Conservation (phyloP, 2,113 vertebrate species). For the Macaca nemestrina region DNA sequence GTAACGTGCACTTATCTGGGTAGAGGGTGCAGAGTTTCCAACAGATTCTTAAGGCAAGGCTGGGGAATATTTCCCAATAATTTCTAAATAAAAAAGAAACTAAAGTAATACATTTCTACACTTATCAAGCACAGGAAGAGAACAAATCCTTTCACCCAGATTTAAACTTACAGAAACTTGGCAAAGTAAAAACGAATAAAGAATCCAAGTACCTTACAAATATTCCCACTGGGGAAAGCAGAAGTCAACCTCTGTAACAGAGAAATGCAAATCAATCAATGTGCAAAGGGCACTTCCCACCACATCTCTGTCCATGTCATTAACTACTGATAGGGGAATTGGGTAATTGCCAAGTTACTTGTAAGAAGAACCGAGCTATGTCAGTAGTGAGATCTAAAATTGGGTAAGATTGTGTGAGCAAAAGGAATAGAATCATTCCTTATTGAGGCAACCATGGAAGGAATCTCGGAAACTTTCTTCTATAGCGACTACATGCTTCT, state of each 20-base stretch:
- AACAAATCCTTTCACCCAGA: constrained; percentile 4
- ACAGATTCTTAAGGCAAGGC: neutral
- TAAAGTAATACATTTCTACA: neutral
- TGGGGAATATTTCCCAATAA: neutral
- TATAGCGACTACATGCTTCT: neutral
- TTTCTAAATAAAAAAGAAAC: neutral
- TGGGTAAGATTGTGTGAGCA: neutral
- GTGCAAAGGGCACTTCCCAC: neutral
- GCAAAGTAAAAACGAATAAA: neutral
- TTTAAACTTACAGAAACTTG: neutral
- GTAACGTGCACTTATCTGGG: accelerated
- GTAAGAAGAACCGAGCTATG: accelerated
- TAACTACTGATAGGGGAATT: accelerated
- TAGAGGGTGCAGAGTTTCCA: neutral
- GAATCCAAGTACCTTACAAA: neutral
- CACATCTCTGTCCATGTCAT: accelerated
- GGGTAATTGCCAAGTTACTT: neutral
- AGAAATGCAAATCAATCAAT: neutral
- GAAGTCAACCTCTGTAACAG: neutral
- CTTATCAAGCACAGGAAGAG: neutral
- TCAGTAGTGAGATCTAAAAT: neutral
- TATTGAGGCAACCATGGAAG: accelerated
- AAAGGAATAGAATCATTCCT: neutral
- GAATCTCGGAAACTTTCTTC: accelerated
- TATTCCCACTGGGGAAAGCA: neutral